These are phyloP conservation scores for Phylloscopus trochilus DNA, from an alignment of 2,113 vertebrate species.

Conservation along the genomic window DNA sequence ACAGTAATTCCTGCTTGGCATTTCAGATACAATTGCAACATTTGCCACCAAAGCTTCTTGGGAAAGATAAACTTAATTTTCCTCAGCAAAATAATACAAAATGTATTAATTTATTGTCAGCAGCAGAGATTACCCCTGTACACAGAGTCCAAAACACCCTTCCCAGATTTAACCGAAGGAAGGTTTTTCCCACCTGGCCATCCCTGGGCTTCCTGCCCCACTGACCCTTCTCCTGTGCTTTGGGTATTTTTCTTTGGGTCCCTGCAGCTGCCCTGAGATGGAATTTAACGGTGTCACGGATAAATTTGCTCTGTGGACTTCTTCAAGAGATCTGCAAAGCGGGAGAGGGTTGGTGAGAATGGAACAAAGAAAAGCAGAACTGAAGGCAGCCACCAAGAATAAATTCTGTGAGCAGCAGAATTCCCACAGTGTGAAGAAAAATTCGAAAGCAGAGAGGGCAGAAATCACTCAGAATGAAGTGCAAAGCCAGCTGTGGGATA, in stretches of 20 bases:
- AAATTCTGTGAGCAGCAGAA: background rate
- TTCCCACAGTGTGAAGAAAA: accelerated
- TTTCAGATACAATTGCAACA: conserved; percentile 51
- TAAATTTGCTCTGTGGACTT: background rate
- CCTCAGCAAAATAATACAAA: background rate
- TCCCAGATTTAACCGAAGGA: background rate
- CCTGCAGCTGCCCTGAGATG: background rate
- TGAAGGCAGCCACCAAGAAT: background rate
- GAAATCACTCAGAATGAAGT: background rate
- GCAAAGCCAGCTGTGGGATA: background rate
- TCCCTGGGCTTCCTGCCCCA: background rate
- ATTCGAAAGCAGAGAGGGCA: background rate
- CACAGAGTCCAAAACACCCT: background rate
- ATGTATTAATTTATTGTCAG: background rate
- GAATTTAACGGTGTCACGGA: background rate
- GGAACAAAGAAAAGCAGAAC: background rate
- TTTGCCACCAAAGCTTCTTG: background rate
- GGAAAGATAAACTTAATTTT: conserved; percentile 4
- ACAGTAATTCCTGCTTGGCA: background rate
- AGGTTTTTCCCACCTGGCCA: background rate
- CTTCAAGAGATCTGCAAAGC: background rate
- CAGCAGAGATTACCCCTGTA: background rate
- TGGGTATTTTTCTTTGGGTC: background rate
- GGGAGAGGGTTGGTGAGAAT: background rate
- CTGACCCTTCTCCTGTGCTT: background rate